These are phyloP conservation scores for Tetragonula carbonaria DNA, from an alignment of 2,888 invertebrate genomes.

Conservation along the genomic window DNA sequence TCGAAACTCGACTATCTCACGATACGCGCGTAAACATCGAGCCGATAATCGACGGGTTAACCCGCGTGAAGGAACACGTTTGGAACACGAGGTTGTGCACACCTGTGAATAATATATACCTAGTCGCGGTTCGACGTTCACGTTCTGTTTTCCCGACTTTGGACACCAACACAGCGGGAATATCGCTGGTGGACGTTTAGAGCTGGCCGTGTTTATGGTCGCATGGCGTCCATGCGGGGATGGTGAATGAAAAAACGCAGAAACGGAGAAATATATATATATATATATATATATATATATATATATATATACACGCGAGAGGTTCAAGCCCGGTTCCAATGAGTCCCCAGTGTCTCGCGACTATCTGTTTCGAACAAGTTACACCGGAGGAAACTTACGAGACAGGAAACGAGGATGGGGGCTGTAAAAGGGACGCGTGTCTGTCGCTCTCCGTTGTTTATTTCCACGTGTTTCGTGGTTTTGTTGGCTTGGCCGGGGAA, in stretches of 20 bases:
- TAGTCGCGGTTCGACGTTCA: constrained; percentile 18
- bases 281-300: not conserved
- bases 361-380: constrained; percentile 32
- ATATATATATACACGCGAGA: no score
- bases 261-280: constrained; percentile 36
- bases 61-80: constrained; percentile 41
- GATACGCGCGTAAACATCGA: constrained; percentile 21
- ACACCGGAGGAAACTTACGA: constrained; percentile 32
- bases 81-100: constrained; percentile 11
- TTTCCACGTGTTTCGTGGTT: not conserved
- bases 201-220: constrained; percentile 56
- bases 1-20: not conserved
- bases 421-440: not conserved
- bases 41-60: constrained; percentile 29
- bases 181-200: constrained; percentile 50
- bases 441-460: not conserved
- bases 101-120: constrained; percentile 69
- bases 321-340: constrained; percentile 32
- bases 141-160: constrained; percentile 55
- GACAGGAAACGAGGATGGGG: not conserved
- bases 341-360: constrained; percentile 48
- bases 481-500: not conserved
- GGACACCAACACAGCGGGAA: constrained; percentile 58
- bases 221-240: constrained; percentile 23
- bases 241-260: constrained; percentile 33